Conservation (phyloP, 2,888 invertebrate genomes). For the Lepidochrysops patricia region DNA sequence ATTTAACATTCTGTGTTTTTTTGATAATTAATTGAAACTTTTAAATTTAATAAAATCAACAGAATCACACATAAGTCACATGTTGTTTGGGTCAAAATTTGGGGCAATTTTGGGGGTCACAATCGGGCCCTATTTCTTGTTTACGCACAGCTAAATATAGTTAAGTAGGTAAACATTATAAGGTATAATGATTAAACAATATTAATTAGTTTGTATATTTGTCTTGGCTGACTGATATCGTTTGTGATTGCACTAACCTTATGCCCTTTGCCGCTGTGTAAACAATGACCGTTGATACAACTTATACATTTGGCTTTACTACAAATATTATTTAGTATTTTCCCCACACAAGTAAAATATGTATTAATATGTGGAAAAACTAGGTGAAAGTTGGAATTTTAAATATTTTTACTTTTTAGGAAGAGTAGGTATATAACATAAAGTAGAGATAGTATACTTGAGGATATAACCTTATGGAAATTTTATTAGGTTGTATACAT, state of each 20-base stretch:
- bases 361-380: no score
- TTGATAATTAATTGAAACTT: no score
- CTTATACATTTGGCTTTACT: constrained; percentile 17
- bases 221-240: constrained; percentile 56
- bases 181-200: constrained; percentile 27
- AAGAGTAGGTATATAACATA: no score
- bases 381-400: no score
- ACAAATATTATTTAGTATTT: background rate
- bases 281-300: constrained; percentile 41
- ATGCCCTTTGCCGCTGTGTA: constrained; percentile 43
- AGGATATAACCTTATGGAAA: no score
- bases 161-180: constrained; percentile 19
- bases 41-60: no score
- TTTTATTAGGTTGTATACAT: no score
- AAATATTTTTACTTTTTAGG: no score
- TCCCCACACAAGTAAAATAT: no score
- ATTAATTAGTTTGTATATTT: constrained; percentile 47
- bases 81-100: background rate
- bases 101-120: background rate
- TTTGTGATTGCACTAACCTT: constrained; percentile 64
- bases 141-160: constrained; percentile 11
- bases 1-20: no score
- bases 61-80: no score
- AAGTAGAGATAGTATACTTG: no score
- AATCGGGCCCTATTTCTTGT: background rate